Evolutionary conservation across 1,140 invertebrate species (phyloP).

Genomic region (Bactericera cockerelli): DNA sequence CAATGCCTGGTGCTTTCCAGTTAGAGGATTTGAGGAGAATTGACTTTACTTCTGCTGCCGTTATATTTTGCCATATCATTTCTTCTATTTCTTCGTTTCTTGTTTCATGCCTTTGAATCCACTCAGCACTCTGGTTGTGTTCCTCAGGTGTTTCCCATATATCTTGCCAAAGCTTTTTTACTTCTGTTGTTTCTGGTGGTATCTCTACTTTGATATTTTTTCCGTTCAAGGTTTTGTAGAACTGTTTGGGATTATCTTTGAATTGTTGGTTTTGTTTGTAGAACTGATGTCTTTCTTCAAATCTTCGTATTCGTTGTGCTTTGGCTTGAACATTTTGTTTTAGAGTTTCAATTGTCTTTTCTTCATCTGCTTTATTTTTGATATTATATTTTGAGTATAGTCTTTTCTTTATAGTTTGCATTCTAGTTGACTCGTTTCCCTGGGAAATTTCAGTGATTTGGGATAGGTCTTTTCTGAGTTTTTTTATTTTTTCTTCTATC

Average conservation of each 20-base stretch:
- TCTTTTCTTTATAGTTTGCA: not conserved
- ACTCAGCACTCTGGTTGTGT: not conserved
- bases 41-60: not conserved
- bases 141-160: not conserved
- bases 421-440: not conserved
- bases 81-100: slow-evolving; percentile 36
- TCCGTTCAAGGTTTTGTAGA: not conserved
- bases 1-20: slow-evolving; percentile 4
- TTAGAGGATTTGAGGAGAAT: not conserved
- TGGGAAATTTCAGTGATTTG: not conserved
- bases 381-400: not conserved
- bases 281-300: not conserved
- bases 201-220: not conserved
- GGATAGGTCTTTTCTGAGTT: not conserved
- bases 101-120: slow-evolving; percentile 35
- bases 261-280: not conserved
- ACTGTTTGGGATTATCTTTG: not conserved
- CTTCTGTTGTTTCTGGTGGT: not conserved
- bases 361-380: not conserved
- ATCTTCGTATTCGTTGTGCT: not conserved
- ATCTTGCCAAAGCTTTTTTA: not conserved
- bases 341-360: not conserved
- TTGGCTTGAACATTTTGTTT: not conserved
- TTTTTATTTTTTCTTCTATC: not conserved
- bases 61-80: slow-evolving; percentile 13